Evolutionary conservation across 37 sponge, comb jelly and placozoan species (phyloP).

Genomic region (Aphrocallistes beatrix): DNA sequence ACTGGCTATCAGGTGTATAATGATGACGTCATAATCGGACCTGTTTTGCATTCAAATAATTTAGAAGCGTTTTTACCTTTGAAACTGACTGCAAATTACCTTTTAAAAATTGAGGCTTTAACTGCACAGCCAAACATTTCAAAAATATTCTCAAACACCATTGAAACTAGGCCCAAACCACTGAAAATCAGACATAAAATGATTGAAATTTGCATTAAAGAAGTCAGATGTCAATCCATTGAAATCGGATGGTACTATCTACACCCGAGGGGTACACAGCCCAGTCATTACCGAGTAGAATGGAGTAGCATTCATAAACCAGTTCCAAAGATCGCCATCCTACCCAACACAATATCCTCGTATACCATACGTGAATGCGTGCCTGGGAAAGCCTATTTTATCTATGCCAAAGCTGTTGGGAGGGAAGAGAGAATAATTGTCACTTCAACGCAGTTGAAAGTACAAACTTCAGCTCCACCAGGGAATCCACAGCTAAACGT

Average conservation of each 20-base stretch:
- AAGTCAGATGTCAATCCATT: constrained; percentile 3
- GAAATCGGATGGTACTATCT: not conserved
- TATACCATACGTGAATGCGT: not conserved
- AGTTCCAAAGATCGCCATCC: not conserved
- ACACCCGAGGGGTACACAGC: not conserved
- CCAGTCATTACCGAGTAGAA: not conserved
- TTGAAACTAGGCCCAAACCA: not conserved
- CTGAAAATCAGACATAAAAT: not conserved
- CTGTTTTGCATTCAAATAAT: not conserved
- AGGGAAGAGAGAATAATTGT: not conserved
- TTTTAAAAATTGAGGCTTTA: not conserved
- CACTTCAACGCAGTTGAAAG: not conserved
- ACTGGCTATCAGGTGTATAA: not conserved
- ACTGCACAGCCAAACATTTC: not conserved
- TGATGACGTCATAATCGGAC: not conserved
- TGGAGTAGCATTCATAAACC: not conserved
- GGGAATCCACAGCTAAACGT: not conserved
- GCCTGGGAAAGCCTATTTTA: not conserved
- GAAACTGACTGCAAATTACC: not conserved
- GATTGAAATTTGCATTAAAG: not conserved
- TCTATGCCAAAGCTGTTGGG: not conserved
- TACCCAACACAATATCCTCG: not conserved
- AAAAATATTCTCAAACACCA: not conserved
- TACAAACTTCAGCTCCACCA: not conserved
- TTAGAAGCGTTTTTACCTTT: not conserved